Conservation (phyloP, 2,113 vertebrate genomes). For the Heterocephalus glaber region DNA sequence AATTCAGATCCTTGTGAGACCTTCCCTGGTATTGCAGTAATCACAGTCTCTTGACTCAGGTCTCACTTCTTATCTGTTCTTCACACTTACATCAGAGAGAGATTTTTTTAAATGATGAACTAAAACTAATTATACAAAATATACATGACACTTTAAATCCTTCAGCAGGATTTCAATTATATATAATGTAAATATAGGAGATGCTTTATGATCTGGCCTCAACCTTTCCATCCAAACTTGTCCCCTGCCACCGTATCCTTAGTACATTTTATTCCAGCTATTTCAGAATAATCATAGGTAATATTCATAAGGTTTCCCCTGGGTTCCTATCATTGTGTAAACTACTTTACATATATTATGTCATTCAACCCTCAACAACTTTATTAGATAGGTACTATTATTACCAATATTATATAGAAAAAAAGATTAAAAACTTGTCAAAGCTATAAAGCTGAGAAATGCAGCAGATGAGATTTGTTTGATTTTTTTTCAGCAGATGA, state of each 20-base stretch:
- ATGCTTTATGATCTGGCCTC: not conserved
- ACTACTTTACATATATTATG: not conserved
- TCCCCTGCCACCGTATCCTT: not conserved
- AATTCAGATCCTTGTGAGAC: not conserved
- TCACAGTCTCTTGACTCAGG: constrained; percentile 1
- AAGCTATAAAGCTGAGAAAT: not conserved
- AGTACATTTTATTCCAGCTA: not conserved
- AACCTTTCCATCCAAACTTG: not conserved
- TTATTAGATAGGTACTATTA: not conserved
- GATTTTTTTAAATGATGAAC: constrained; percentile 28
- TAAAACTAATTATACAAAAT: constrained; percentile 30
- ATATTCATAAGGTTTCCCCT: not conserved
- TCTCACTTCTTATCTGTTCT: constrained; percentile 47
- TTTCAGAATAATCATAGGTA: not conserved
- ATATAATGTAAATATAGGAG: not conserved
- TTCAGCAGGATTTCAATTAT: not conserved
- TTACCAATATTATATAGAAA: not conserved
- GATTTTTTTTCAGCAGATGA: too few species aligned
- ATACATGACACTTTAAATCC: not conserved
- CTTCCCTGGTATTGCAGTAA: not conserved
- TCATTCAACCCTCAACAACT: not conserved
- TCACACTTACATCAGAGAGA: not conserved
- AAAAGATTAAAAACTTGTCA: not conserved
- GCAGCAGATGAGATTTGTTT: not conserved
- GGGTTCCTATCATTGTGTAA: not conserved